Evolutionary conservation across 2,113 vertebrate species (phyloP).

Genomic region (Percina caprodes): DNA sequence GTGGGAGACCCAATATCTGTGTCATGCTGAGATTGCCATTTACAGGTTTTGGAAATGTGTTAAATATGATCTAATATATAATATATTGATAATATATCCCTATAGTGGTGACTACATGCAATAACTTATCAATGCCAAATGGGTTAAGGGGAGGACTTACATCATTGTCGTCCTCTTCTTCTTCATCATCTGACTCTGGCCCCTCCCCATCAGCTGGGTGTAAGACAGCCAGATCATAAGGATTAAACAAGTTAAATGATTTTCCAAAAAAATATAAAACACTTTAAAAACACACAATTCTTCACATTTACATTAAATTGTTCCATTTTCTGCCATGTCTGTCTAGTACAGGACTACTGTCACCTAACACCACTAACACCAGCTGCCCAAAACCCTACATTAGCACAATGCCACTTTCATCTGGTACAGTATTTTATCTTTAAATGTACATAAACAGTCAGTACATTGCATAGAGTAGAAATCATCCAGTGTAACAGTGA

Average conservation of each 20-base stretch:
- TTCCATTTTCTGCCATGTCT: background rate
- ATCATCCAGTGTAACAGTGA: background rate
- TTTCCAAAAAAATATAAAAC: background rate
- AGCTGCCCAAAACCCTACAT: background rate
- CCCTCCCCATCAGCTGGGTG: slow-evolving; percentile 87
- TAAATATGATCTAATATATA: background rate
- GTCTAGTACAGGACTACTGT: background rate
- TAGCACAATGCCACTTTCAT: background rate
- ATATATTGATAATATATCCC: background rate
- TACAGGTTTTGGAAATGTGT: slow-evolving; percentile 46
- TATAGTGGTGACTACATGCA: no score
- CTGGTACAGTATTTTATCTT: background rate
- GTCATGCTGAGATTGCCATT: slow-evolving; percentile 57
- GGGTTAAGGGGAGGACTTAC: slow-evolving; percentile 77
- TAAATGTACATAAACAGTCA: background rate
- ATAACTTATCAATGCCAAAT: background rate
- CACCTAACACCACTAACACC: background rate
- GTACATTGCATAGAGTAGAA: background rate
- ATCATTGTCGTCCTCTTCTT: slow-evolving; percentile 91
- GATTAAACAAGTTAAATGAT: background rate
- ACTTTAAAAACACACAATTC: background rate
- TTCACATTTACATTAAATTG: background rate
- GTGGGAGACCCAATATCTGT: slow-evolving; percentile 44
- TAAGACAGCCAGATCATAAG: slow-evolving; percentile 8
- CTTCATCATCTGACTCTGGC: slow-evolving; percentile 92